Evolutionary conservation across 2,888 invertebrate species (phyloP), one percentile per base, ranked within the genome.

Genomic region (Drosophila mulleri): DNA sequence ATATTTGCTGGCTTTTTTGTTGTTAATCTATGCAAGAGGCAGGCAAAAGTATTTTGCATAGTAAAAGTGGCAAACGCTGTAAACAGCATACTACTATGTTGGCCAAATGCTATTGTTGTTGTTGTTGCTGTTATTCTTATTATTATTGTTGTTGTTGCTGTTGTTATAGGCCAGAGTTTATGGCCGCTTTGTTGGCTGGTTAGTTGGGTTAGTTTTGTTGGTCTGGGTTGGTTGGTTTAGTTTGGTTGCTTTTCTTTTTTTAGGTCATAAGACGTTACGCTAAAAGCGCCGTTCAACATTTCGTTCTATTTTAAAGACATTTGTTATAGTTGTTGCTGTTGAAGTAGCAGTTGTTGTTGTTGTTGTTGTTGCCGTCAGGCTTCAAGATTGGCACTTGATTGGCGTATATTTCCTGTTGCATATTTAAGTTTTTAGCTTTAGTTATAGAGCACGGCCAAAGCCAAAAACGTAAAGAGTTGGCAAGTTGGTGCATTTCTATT

Each of bases 391-490:
- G 91, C 91, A 89, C 83, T 91, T 91, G 91, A 91, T 91, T 91
- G 91, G 91, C 92, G 88, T 89, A 89, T 84, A 90, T 90, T 91
- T 91, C 91, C 92, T 89, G 90, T 88, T 91, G 91, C 83, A 91
- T 91, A 91, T 89, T 91, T 91, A 90, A 91, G 83, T 87, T 83
- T 50, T 83, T 67, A 71, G 83, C 77, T 77, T 66, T 56, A 73
- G 76, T 67, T 88, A 80, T 65, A 54, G 67, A 50, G 50, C 37
- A 67, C 69, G 61, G 56, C 29, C 52, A 12, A 56, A 62, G 56
- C 54, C 75, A 64, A 80, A 80, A 67, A 74, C 57, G 59, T 16
- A 9, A 2, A 8, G 18, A 60, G 71, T 66, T 71, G 44, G 69
- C 82, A 89, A 84, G 67, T 37, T 32, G 32, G 16, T 88, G 89